phyloP scores from a whole-genome alignment of 2,797 vertebrate species.

The Heteromormyrus szaboi region DNA sequence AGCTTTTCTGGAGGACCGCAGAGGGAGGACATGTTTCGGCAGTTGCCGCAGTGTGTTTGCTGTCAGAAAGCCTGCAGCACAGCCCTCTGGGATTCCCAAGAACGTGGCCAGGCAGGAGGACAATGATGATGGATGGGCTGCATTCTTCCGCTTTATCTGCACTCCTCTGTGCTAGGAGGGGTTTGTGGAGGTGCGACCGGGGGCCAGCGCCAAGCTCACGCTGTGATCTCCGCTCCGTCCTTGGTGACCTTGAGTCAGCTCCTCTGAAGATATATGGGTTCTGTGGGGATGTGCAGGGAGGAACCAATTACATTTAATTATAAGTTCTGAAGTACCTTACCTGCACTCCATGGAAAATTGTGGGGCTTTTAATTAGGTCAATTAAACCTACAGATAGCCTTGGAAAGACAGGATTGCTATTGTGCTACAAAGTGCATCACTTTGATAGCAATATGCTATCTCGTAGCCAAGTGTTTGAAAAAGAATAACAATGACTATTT shows the following conservation, averaged over 20 bases:
- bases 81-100: conserved; percentile 36
- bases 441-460: not conserved
- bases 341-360: not conserved
- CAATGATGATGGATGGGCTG: conserved; percentile 51
- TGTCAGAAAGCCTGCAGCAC: conserved; percentile 33
- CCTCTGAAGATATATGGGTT: not conserved
- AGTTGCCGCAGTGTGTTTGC: conserved; percentile 51
- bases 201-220: not conserved
- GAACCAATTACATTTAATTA: not conserved
- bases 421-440: not conserved
- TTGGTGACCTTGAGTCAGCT: not conserved
- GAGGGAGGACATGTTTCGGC: conserved; percentile 20
- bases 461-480: not conserved
- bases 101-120: conserved; percentile 41
- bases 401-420: not conserved
- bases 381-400: not conserved
- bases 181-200: conserved; percentile 38
- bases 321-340: not conserved
- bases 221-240: not conserved
- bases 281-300: not conserved
- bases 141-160: conserved; percentile 42
- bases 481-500: not conserved
- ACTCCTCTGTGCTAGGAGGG: conserved; percentile 39
- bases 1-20: conserved; percentile 1
- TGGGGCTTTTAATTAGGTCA: not conserved